A percentile compares a stretch with the other conserved stretches of the same genome.
phyloP scores from a whole-genome alignment of 1,140 invertebrate species.

The Neocloeon triangulifer region DNA sequence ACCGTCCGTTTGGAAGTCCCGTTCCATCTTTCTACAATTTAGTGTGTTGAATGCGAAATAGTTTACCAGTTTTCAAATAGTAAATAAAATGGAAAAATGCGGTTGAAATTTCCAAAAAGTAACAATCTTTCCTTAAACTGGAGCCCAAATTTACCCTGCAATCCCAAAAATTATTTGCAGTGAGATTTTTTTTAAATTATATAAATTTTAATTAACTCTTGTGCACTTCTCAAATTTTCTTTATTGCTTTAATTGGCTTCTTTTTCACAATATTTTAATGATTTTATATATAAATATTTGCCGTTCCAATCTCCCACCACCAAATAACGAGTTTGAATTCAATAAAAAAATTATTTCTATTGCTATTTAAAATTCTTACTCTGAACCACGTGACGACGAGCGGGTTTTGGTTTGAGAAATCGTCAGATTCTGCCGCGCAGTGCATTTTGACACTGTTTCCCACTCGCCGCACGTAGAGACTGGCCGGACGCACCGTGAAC shows the following conservation, averaged over 20 bases:
- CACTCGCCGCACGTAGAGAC: constrained; percentile 58
- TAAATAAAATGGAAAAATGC: too few relatives aligned
- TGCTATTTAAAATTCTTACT: constrained; percentile 26
- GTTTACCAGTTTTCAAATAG: too few relatives aligned
- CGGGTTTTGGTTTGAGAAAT: constrained; percentile 45
- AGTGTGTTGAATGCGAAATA: too few relatives aligned
- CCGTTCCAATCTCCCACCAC: neutral
- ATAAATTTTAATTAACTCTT: too few relatives aligned
- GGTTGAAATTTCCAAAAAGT: too few relatives aligned
- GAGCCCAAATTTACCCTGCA: too few relatives aligned
- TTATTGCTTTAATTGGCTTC: too few relatives aligned
- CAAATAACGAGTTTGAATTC: constrained; percentile 1
- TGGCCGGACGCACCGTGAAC: constrained; percentile 49
- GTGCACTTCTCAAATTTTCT: too few relatives aligned
- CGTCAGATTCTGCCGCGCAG: constrained; percentile 53
- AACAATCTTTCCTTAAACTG: too few relatives aligned
- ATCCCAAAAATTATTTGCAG: too few relatives aligned
- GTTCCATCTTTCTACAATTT: constrained; percentile 52
- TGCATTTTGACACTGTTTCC: constrained; percentile 60
- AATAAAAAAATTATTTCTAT: constrained; percentile 5
- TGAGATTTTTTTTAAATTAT: too few relatives aligned
- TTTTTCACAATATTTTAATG: too few relatives aligned
- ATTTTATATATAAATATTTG: neutral
- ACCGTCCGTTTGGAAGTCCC: constrained; percentile 41
- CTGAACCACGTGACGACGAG: constrained; percentile 76